These are phyloP conservation scores for Australoheros scitulus DNA, from an alignment of 2,113 vertebrate species.

Conservation along the genomic window DNA sequence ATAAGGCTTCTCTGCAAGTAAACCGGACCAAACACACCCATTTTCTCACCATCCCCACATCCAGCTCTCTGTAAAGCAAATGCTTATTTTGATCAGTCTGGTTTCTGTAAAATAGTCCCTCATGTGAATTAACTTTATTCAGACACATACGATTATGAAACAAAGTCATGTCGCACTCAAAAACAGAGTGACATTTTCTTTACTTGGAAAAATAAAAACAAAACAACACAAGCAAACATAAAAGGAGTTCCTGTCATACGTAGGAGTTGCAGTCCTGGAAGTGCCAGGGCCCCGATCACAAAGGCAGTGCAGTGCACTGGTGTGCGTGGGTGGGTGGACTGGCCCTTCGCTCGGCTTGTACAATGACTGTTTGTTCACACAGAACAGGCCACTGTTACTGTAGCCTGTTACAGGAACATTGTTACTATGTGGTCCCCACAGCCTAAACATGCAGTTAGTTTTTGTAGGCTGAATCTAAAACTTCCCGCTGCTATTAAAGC, in stretches of 20 bases:
- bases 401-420: constrained; percentile 18
- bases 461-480: not conserved
- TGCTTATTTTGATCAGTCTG: not conserved
- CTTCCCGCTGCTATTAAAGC: not conserved
- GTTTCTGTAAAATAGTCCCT: not conserved
- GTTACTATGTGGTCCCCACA: constrained; percentile 17
- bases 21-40: not conserved
- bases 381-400: constrained; percentile 49
- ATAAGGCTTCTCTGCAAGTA: not conserved
- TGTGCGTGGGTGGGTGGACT: constrained; percentile 16
- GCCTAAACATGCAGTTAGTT: not conserved
- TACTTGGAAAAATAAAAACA: not conserved
- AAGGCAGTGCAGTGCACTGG: constrained; percentile 3
- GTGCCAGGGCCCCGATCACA: constrained; percentile 10
- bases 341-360: constrained; percentile 24
- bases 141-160: not conserved
- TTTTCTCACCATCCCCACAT: not conserved
- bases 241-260: not conserved
- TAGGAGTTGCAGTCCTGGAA: not conserved
- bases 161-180: not conserved
- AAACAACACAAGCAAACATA: not conserved
- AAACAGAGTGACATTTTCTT: not conserved
- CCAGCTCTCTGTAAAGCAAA: not conserved
- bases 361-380: constrained; percentile 64
- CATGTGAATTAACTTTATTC: fast-evolving